Evolutionary conservation across 2,113 vertebrate species (phyloP).

Genomic region (Raja brachyura): DNA sequence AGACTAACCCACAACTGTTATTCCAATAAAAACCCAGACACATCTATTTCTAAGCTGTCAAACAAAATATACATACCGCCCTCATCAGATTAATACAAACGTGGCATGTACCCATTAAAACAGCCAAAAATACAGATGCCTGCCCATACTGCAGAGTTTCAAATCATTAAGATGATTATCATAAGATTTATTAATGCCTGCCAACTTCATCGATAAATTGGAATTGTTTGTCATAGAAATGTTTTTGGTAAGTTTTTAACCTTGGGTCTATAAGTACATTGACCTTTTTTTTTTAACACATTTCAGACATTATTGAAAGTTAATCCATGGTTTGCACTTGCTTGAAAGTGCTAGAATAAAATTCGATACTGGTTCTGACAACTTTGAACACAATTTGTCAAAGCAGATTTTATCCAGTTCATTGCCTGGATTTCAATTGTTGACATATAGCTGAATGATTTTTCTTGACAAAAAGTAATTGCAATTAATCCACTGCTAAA

Average conservation of each 20-base stretch:
- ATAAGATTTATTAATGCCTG: neutral
- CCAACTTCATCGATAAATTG: neutral
- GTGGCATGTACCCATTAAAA: neutral
- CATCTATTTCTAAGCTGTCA: constrained; percentile 7
- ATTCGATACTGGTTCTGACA: neutral
- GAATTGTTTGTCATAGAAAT: neutral
- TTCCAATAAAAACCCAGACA: neutral
- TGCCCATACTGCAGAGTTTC: neutral
- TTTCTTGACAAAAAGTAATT: neutral
- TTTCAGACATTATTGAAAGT: neutral
- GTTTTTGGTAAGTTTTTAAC: neutral
- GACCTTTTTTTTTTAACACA: neutral
- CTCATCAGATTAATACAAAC: constrained; percentile 6
- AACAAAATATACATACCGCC: neutral
- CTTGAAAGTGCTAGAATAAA: neutral
- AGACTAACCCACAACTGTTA: neutral
- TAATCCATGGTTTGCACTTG: neutral
- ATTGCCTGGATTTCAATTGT: neutral
- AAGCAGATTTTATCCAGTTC: neutral
- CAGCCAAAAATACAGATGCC: neutral
- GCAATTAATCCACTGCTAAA: neutral
- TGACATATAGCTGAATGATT: neutral
- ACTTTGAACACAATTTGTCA: neutral
- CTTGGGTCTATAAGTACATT: neutral
- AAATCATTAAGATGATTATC: neutral